Base-by-base conservation (phyloP, 2,113 vertebrate species). In the Cynoglossus semilaevis region DNA sequence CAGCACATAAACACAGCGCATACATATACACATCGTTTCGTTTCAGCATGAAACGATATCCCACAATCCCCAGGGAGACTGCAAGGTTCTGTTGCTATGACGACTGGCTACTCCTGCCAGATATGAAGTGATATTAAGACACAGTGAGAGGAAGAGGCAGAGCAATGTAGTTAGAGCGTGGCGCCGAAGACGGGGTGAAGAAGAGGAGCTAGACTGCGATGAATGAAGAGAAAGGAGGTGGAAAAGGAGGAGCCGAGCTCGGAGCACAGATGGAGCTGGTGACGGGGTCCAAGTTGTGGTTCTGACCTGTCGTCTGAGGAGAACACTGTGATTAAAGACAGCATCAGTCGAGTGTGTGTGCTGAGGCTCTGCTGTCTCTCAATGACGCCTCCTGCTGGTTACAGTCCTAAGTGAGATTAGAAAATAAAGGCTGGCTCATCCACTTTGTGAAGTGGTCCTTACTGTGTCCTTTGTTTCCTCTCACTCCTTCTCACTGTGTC, bases 21-120 rank as follows among this genome's bases (percentile, higher is more conserved):
- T 62, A 69, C 58, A 73, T 67, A 73, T 54, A 70, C 77, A 78
- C 70, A 70, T 57, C 79, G 70, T 72, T 80, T 60, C 45, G 77
- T 81, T 87, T 87, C 81, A 80, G 78, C 80, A 87, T 86, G 82
- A 89, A 86, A 84, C 73, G 79, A 86, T 87, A 90, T 87, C 87
- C 89, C 89, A 90, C 82, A 89, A 87, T 89, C 91, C 88, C 85
- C 38, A 45, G 88, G 88, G 90, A 91, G 64, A 85, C 76, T 83
- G 83, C 85, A 75, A 86, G 81, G 89, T 88, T 81, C 87, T 82
- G 90, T 92, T 91, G 85, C 91, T 85, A 92, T 92, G 91, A 89
- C 89, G 74, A 91, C 90, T 74, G 80, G 88, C 83, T 91, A 88
- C 85, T 90, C 86, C 86, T 88, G 88, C 87, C 86, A 89, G 89